These are phyloP conservation scores for Drosophila hamatofila DNA, from an alignment of 2,888 invertebrate species.

Conservation along the genomic window DNA sequence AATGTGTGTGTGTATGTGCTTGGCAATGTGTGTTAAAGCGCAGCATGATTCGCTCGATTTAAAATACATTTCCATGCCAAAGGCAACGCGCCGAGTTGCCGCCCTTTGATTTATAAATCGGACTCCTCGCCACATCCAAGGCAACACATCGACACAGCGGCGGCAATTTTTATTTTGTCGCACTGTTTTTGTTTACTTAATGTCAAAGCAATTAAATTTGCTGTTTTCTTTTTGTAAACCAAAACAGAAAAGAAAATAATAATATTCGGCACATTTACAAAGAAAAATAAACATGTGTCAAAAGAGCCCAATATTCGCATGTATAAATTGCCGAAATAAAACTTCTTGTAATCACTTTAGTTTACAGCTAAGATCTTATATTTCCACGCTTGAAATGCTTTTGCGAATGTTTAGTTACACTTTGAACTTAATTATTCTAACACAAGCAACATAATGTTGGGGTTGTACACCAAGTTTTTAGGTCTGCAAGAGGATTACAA, in stretches of 20 bases:
- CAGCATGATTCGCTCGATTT: slow-evolving; percentile 84
- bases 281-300: slow-evolving; percentile 42
- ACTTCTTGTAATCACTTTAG: slow-evolving; percentile 30
- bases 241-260: background rate
- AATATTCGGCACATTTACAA: slow-evolving; percentile 44
- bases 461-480: slow-evolving; percentile 28
- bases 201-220: slow-evolving; percentile 62
- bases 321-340: slow-evolving; percentile 25
- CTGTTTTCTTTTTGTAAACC: slow-evolving; percentile 6
- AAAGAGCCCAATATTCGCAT: background rate
- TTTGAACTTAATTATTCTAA: slow-evolving; percentile 52
- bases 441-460: slow-evolving; percentile 48
- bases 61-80: slow-evolving; percentile 83
- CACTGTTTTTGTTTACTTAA: slow-evolving; percentile 64
- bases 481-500: slow-evolving; percentile 47
- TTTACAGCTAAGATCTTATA: slow-evolving; percentile 74
- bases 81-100: slow-evolving; percentile 79
- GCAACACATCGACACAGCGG: slow-evolving; percentile 31
- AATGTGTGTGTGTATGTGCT: slow-evolving; percentile 36
- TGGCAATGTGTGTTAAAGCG: slow-evolving; percentile 73
- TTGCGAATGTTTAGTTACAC: slow-evolving; percentile 64
- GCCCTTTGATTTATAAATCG: slow-evolving; percentile 79
- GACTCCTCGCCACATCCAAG: slow-evolving; percentile 51
- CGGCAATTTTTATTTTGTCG: slow-evolving; percentile 41
- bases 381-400: slow-evolving; percentile 83